These are phyloP conservation scores for Papilio polytes DNA, from an alignment of 1,140 invertebrate genomes.

Conservation along the genomic window DNA sequence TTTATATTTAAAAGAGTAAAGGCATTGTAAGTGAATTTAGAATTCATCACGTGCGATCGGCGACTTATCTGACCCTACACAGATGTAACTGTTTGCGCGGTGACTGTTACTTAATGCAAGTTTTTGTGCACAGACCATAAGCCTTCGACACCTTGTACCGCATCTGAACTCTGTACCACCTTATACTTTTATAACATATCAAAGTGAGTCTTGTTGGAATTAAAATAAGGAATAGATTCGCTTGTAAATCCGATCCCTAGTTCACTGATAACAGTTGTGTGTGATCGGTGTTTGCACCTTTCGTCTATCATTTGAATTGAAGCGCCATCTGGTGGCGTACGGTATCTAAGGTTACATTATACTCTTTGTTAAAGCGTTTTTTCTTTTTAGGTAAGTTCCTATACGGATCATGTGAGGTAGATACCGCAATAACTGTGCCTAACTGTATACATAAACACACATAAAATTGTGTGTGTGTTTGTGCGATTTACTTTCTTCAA, in stretches of 20 bases:
- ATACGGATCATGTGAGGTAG: neutral
- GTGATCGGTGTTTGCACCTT: conserved; percentile 29
- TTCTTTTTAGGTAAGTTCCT: conserved; percentile 37
- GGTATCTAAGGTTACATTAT: conserved; percentile 33
- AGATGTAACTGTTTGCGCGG: conserved; percentile 24
- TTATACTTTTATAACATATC: neutral
- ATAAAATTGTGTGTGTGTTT: neutral
- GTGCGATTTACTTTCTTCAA: neutral
- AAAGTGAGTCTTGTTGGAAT: neutral
- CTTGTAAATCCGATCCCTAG: neutral
- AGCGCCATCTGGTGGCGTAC: conserved; percentile 26
- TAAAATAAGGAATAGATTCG: neutral
- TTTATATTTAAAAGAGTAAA: neutral
- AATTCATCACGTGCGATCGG: neutral
- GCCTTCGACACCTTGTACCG: conserved; percentile 36
- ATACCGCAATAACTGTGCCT: conserved; percentile 16
- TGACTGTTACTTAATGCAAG: conserved; percentile 18
- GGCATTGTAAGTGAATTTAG: too few species aligned
- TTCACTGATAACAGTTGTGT: conserved; percentile 28
- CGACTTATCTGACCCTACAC: neutral
- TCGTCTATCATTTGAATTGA: conserved; percentile 28
- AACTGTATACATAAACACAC: conserved; percentile 6
- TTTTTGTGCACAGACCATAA: conserved; percentile 2
- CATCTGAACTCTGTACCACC: conserved; percentile 28
- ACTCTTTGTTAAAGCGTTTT: conserved; percentile 37